Evolutionary conservation across 2,888 invertebrate genomes (phyloP).

Genomic region (Lutraria lutraria): DNA sequence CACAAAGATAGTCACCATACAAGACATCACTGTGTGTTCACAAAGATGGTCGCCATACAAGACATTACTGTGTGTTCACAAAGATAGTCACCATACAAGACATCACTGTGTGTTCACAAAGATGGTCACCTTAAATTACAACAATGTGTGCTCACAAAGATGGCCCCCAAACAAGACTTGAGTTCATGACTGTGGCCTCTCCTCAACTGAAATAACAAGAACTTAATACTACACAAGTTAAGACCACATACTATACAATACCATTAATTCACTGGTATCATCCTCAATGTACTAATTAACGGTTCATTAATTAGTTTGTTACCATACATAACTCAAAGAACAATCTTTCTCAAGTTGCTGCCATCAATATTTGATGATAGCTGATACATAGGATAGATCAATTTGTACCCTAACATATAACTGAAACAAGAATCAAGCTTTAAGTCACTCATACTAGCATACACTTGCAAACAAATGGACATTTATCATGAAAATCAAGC

Average conservation of each 20-base stretch:
- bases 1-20: too few relatives aligned
- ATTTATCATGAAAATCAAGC: not conserved
- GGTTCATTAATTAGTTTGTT: conserved; percentile 6
- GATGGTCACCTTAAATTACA: too few relatives aligned
- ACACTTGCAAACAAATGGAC: not conserved
- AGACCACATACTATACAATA: not conserved
- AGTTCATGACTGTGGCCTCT: not conserved
- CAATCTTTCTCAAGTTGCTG: not conserved
- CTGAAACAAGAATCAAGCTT: not conserved
- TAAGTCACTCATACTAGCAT: not conserved
- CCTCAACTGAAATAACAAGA: not conserved
- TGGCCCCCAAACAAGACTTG: not conserved
- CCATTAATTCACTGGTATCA: not conserved
- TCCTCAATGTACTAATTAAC: not conserved
- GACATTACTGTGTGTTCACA: too few relatives aligned
- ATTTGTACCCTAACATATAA: not conserved
- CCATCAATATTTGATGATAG: conserved; percentile 22
- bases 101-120: too few relatives aligned
- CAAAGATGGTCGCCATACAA: too few relatives aligned
- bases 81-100: too few relatives aligned
- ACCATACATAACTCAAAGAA: not conserved
- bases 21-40: too few relatives aligned
- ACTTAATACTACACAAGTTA: not conserved
- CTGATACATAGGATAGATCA: not conserved
- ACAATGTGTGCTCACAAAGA: not conserved